These are phyloP conservation scores for Drosophila quinaria DNA, from an alignment of 2,888 invertebrate genomes.

Conservation along the genomic window DNA sequence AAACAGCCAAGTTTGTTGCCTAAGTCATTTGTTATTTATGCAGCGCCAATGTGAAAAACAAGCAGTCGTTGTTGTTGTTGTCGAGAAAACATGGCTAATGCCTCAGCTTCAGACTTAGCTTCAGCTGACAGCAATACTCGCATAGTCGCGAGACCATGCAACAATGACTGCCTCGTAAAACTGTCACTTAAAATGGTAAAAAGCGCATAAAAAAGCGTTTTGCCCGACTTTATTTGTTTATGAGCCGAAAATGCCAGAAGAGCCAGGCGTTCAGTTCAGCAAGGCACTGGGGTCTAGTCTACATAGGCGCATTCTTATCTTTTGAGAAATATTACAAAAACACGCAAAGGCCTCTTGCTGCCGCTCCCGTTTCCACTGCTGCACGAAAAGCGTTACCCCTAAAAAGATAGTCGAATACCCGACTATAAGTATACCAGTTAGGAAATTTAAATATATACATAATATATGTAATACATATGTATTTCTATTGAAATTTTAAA, in stretches of 20 bases:
- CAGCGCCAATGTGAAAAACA: conserved; percentile 8
- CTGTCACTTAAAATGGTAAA: conserved; percentile 62
- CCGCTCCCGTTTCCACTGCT: conserved; percentile 19
- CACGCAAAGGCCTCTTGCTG: conserved; percentile 83
- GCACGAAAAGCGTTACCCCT: conserved; percentile 31
- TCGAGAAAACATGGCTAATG: not conserved
- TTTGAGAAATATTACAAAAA: conserved; percentile 85
- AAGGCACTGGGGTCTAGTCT: conserved; percentile 74
- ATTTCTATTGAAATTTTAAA: not conserved
- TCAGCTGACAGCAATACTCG: conserved; percentile 3
- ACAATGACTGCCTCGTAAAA: conserved; percentile 51
- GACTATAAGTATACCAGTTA: not conserved
- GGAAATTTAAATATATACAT: not conserved
- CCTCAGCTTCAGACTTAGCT: not conserved
- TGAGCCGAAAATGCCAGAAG: conserved; percentile 54
- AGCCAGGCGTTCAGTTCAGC: conserved; percentile 22
- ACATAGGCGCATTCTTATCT: conserved; percentile 85
- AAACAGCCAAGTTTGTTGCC: conserved; percentile 41
- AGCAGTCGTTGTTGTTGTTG: not conserved
- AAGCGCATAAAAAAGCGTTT: conserved; percentile 49
- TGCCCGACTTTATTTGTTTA: conserved; percentile 67
- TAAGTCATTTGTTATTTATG: conserved; percentile 40
- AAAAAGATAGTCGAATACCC: not conserved
- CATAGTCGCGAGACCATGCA: not conserved
- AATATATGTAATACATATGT: no score